Evolutionary conservation across 1,140 invertebrate species (phyloP).

Genomic region (Drosophila jambulina): DNA sequence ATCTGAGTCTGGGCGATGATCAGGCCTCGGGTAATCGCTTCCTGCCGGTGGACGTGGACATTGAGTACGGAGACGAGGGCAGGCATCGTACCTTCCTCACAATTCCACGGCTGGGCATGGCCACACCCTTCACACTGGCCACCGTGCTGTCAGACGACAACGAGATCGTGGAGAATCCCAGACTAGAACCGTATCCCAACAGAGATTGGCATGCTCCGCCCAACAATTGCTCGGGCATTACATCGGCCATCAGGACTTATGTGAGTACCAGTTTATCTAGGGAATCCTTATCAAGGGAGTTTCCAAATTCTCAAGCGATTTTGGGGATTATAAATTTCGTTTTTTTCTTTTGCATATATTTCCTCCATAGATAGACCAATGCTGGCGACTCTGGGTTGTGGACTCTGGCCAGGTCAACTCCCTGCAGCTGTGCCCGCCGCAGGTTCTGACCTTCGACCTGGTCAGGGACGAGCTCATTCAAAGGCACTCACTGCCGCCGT

Average conservation of each 20-base stretch:
- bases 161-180: slow-evolving; percentile 63
- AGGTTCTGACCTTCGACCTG: slow-evolving; percentile 88
- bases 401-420: slow-evolving; percentile 88
- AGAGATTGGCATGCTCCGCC: slow-evolving; percentile 86
- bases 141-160: slow-evolving; percentile 85
- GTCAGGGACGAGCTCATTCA: slow-evolving; percentile 86
- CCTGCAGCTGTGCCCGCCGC: slow-evolving; percentile 87
- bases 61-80: slow-evolving; percentile 87
- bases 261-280: slow-evolving; percentile 40
- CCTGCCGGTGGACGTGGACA: slow-evolving; percentile 91
- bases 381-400: slow-evolving; percentile 89
- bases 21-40: slow-evolving; percentile 87
- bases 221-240: slow-evolving; percentile 85
- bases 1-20: slow-evolving; percentile 86
- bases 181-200: slow-evolving; percentile 86
- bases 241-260: slow-evolving; percentile 86
- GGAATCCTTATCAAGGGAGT: not conserved
- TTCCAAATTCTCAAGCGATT: not conserved
- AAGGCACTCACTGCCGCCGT: slow-evolving; percentile 86
- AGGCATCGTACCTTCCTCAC: slow-evolving; percentile 88
- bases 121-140: slow-evolving; percentile 89
- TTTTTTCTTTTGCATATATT: not conserved
- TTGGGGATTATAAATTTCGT: not conserved
- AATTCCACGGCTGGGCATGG: slow-evolving; percentile 90
- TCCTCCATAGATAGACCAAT: slow-evolving; percentile 87